A percentile compares a stretch with the other conserved stretches of the same genome.
Evolutionary conservation across 2,113 vertebrate genomes (phyloP).

Genomic region (Crotophaga sulcirostris): DNA sequence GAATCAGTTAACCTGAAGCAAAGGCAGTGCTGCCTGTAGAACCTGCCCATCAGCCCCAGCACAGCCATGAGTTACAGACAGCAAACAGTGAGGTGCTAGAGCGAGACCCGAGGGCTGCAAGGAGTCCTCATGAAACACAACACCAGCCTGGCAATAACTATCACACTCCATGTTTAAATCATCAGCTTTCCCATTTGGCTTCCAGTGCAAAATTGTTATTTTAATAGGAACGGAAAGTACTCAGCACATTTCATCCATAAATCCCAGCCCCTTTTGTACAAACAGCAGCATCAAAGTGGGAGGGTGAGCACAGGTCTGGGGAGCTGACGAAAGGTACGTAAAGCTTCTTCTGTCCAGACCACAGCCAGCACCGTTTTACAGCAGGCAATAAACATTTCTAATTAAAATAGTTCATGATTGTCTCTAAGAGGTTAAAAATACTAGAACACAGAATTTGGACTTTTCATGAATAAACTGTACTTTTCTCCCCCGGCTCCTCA

Average conservation of each 20-base stretch:
- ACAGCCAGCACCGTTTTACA: background rate
- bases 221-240: background rate
- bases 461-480: conserved; percentile 45
- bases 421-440: conserved; percentile 31
- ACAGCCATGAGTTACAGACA: too few relatives aligned
- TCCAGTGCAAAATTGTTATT: background rate
- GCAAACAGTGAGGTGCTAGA: background rate
- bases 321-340: background rate
- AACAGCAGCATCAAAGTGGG: background rate
- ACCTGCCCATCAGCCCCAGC: background rate
- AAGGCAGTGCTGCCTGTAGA: background rate
- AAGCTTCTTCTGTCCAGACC: conserved; percentile 15
- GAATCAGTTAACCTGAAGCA: background rate
- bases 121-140: background rate
- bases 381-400: conserved; percentile 9
- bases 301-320: background rate
- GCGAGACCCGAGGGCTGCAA: background rate
- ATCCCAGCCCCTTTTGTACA: background rate
- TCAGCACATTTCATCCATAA: background rate
- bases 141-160: background rate
- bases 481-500: background rate
- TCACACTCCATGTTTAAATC: background rate
- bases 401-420: conserved; percentile 34
- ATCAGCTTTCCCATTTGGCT: background rate
- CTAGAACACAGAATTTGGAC: conserved; percentile 28